Evolutionary conservation across 2,113 vertebrate species (phyloP), one percentile per base, ranked within the genome.

Genomic region (Alethe castanea): DNA sequence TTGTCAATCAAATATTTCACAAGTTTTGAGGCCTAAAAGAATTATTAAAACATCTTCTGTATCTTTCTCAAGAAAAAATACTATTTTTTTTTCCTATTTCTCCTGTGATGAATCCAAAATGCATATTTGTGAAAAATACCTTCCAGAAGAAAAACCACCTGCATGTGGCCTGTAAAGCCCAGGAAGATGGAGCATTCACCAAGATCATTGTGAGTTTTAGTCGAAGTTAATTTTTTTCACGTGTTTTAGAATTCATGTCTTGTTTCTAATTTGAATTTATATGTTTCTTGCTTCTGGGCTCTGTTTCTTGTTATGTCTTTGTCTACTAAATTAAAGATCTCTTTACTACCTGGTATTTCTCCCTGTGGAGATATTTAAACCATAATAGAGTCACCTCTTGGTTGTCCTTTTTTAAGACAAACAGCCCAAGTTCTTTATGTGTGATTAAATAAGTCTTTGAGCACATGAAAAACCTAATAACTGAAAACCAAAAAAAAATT

Each of bases 271-370:
- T 91, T 94, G 84, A 80, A 85, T 91, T 61, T 79, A 72, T 85
- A 65, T 70, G 42, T 36, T 85, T 91, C 82, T 94, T 12, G 59
- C 81, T 96, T 76, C 89, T 89, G 52, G 84, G 57, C 38, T 88
- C 59, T 86, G 81, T 81, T 95, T 92, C 86, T 90, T 91, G 22
- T 82, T 94, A 91, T 73, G 64, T 53, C 56, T 83, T 94, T 73
- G 52, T 86, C 40, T 38, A 42, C 76, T 83, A 91, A 91, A 95
- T 94, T 92, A 92, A 92, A 73, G 56, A 93, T 83, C 64, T 38
- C 57, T 93, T 96, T 95, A 92, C 79, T 85, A 94, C 66, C 74
- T 85, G 44, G 11, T 94, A 94, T 88, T 94, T 90, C 64, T 88
- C 93, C 82, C 85, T 60, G 56, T 94, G 82, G 90, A 94, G 85